Conservation (phyloP, 2,888 invertebrate species). For the Nemurella pictetii region DNA sequence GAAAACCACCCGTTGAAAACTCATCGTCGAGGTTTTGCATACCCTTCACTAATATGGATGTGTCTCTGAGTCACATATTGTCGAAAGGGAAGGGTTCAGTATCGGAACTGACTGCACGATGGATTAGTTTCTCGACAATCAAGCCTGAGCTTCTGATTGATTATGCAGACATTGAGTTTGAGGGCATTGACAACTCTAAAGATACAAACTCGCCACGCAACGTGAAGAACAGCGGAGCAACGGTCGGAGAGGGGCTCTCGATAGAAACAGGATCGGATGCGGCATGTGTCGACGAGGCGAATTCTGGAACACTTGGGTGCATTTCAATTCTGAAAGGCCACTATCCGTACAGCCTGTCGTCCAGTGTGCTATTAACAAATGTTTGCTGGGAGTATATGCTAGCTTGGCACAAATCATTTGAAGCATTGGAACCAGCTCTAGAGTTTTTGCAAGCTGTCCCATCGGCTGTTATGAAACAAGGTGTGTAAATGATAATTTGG, state of each 20-base stretch:
- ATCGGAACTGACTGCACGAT: constrained; percentile 84
- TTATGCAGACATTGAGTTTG: constrained; percentile 49
- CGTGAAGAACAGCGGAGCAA: constrained; percentile 14
- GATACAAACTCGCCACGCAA: neutral
- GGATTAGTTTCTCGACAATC: constrained; percentile 76
- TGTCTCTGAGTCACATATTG: constrained; percentile 52
- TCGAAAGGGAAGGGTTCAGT: constrained; percentile 67
- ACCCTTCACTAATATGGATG: constrained; percentile 27
- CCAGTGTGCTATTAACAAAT: constrained; percentile 78
- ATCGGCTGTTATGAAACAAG: constrained; percentile 65
- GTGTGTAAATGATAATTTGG: constrained; percentile 50
- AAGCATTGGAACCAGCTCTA: constrained; percentile 71
- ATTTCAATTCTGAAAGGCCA: constrained; percentile 52
- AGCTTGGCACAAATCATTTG: constrained; percentile 80
- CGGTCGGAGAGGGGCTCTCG: constrained; percentile 24
- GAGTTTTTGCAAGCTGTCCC: constrained; percentile 68
- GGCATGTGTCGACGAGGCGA: constrained; percentile 24
- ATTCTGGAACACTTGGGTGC: constrained; percentile 27
- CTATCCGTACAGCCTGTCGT: constrained; percentile 84
- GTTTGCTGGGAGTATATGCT: constrained; percentile 91
- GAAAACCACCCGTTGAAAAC: constrained; percentile 46
- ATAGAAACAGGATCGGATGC: constrained; percentile 35
- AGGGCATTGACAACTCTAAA: constrained; percentile 26
- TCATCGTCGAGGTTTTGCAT: constrained; percentile 17
- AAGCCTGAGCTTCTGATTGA: constrained; percentile 60